phyloP scores from a whole-genome alignment of 2,888 invertebrate species.

The Diaprepes abbreviatus region DNA sequence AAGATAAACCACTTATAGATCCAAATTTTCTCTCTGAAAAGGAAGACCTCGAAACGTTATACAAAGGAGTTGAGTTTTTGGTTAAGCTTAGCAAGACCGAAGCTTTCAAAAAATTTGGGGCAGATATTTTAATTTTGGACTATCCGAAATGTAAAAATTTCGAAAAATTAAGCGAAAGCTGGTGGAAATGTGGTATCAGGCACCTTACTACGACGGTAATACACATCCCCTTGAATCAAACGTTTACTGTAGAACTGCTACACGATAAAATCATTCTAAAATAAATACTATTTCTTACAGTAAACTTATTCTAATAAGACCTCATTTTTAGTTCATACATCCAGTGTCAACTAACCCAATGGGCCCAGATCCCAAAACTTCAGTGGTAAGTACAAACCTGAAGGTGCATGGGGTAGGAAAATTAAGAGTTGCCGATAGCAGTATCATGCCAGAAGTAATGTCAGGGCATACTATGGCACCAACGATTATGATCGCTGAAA shows the following conservation, averaged over 20 bases:
- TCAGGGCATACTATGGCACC: constrained; percentile 20
- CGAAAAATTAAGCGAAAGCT: constrained; percentile 1
- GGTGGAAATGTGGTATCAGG: constrained; percentile 30
- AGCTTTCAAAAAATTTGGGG: constrained; percentile 1
- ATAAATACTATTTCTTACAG: too few species aligned
- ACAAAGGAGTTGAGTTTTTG: constrained; percentile 14
- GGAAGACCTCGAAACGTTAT: constrained; percentile 18
- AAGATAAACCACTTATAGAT: constrained; percentile 21
- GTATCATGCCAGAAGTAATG: constrained; percentile 11
- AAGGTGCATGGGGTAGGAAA: constrained; percentile 8
- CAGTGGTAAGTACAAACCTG: constrained; percentile 4
- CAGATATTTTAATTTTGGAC: constrained; percentile 11
- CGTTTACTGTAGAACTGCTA: too few species aligned
- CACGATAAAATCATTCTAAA: too few species aligned
- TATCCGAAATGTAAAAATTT: constrained; percentile 12
- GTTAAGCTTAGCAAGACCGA: constrained; percentile 11
- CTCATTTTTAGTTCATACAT: constrained; percentile 17
- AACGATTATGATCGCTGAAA: constrained; percentile 19
- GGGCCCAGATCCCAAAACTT: constrained; percentile 6
- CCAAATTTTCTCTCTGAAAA: constrained; percentile 14
- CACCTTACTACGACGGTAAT: constrained; percentile 6
- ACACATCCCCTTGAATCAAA: too few species aligned
- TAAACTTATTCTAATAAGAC: too few species aligned
- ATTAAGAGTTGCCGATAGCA: constrained; percentile 12
- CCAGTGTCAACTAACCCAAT: constrained; percentile 13